Base-by-base conservation (phyloP, 2,113 vertebrate species). In the Irena cyanogastra region DNA sequence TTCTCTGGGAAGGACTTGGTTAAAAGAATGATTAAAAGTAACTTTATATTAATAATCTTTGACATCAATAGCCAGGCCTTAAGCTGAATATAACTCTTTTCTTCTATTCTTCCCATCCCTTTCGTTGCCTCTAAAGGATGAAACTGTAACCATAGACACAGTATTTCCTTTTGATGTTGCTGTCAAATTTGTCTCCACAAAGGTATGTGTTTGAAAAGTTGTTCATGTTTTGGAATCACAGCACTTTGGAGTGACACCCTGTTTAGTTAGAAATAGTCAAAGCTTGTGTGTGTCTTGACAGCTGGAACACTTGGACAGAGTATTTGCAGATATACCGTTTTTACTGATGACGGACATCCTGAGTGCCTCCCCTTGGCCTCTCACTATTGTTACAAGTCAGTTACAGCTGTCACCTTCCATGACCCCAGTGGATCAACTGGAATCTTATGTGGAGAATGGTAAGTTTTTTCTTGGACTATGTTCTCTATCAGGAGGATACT, bases 151-250 rank as follows among this genome's bases (percentile, higher is more conserved):
- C 33, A 98, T 99, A 95, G 99, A 99, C 95, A 99, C 99, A 0
- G 98, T 99, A 33, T 98, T 99, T 95, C 99, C 99, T 20, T 99
- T 99, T 93, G 99, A 99, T n/a, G 98, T 99, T 60, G 98, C 99
- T 5, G 97, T 98, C 82, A 99, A 98, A 96, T 99, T 99, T 97
- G 98, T 99, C 28, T 99, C 99, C 44, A 98, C 98, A 33, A 99
- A 99, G 98, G 99, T 99, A 91, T 3, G 98, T 92, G 44, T 81
- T 79, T 22, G 47, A 53, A 85, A 91, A 68, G 31, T 31, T 60
- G 37, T 63, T 79, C 39, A 7, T 90, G 16, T 64, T 15, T 85
- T 72, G 14, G 53, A 85, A 42, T 80, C 10, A 4, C 7, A 47
- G n/a, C 11, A 27, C 37, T 71, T 61, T 23, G 9, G 16, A 21